Evolutionary conservation across 2,888 invertebrate genomes (phyloP).

Genomic region (Onchidella celtica): DNA sequence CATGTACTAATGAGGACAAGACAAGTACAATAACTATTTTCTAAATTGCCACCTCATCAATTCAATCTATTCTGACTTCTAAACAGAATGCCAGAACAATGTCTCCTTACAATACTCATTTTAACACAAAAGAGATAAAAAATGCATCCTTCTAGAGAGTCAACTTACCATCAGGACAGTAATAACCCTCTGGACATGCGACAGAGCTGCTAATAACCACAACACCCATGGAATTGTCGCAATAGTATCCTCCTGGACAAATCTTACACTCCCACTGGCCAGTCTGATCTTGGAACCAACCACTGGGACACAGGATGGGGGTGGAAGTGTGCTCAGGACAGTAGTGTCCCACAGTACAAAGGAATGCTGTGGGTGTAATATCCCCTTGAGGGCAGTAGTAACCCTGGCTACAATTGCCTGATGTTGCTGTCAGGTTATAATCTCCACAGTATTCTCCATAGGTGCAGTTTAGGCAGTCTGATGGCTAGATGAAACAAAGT

Average conservation of each 20-base stretch:
- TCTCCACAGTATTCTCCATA: conserved; percentile 70
- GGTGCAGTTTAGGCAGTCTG: conserved; percentile 69
- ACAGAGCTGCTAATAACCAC: conserved; percentile 73
- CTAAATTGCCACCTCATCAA: too few relatives aligned
- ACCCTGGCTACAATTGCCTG: conserved; percentile 74
- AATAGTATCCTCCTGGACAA: conserved; percentile 77
- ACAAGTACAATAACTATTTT: too few relatives aligned
- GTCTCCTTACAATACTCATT: too few relatives aligned
- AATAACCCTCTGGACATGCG: conserved; percentile 74
- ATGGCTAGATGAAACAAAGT: conserved; percentile 15
- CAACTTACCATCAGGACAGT: conserved; percentile 75
- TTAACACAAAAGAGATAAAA: too few relatives aligned
- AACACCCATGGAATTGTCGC: conserved; percentile 75
- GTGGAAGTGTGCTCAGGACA: conserved; percentile 67
- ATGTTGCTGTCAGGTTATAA: conserved; percentile 69
- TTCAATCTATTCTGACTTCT: too few relatives aligned
- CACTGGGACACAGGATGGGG: conserved; percentile 71
- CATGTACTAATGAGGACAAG: too few relatives aligned
- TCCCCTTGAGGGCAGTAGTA: conserved; percentile 76
- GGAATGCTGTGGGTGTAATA: conserved; percentile 61
- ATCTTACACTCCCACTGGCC: conserved; percentile 70
- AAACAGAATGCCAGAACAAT: too few relatives aligned
- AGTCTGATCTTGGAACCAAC: conserved; percentile 69
- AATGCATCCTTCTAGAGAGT: too few relatives aligned
- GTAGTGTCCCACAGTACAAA: conserved; percentile 74